A percentile compares a stretch with the other conserved stretches of the same genome.
These are phyloP conservation scores for Zosterops japonicus DNA, from an alignment of 2,113 vertebrate genomes.

Conservation along the genomic window DNA sequence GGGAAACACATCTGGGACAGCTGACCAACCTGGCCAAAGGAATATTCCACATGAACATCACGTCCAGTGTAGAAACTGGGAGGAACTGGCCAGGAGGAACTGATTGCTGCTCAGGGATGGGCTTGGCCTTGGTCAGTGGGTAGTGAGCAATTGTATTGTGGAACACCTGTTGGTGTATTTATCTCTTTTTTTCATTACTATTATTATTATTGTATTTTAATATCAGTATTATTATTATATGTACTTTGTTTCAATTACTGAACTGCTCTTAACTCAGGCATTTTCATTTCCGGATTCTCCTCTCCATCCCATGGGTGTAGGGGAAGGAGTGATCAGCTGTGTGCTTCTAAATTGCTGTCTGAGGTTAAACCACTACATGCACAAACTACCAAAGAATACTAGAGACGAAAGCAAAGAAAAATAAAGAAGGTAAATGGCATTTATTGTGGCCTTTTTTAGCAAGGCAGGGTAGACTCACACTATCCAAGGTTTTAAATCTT, in stretches of 20 bases:
- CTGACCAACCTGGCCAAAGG: neutral
- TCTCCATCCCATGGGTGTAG: neutral
- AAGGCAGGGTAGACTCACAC: neutral
- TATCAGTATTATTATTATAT: neutral
- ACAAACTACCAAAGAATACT: neutral
- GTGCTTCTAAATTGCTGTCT: neutral
- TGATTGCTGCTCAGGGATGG: neutral
- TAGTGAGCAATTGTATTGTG: neutral
- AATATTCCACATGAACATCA: neutral
- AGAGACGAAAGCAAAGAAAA: neutral
- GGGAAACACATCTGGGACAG: neutral
- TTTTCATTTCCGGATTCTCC: neutral
- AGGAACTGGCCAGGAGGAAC: neutral
- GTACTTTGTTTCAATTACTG: neutral
- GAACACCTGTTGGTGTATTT: neutral
- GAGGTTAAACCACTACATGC: neutral
- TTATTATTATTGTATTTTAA: neutral
- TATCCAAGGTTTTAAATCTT: neutral
- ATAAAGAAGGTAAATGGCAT: neutral
- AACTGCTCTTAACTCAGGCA: neutral
- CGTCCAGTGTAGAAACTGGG: neutral
- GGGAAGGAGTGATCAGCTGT: neutral
- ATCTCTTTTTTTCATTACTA: neutral
- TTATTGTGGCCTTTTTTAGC: neutral
- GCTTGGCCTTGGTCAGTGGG: rapidly evolving